A percentile compares a stretch with the other conserved stretches of the same genome.
These are phyloP conservation scores for Deilephila elpenor DNA, from an alignment of 2,888 invertebrate species.

Conservation along the genomic window DNA sequence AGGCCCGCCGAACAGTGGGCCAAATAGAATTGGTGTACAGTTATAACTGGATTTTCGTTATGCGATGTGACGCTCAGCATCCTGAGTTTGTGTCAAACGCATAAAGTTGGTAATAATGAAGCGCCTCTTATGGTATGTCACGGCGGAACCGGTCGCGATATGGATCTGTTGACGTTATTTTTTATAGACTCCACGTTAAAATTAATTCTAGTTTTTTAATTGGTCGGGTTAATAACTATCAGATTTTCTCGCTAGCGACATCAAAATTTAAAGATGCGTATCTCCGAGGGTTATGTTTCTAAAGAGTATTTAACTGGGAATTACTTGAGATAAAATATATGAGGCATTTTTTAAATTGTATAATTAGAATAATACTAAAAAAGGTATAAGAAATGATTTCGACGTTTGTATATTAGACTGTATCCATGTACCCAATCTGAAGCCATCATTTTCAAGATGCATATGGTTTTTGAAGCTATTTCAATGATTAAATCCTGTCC, in stretches of 20 bases:
- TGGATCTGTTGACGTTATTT: background rate
- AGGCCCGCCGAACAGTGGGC: background rate
- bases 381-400: no score
- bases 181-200: conserved; percentile 3
- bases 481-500: no score
- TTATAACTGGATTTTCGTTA: background rate
- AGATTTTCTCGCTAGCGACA: background rate
- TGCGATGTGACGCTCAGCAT: background rate
- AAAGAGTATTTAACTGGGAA: no score
- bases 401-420: no score
- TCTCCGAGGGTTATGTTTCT: no score
- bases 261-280: no score
- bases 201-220: conserved; percentile 13
- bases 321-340: no score
- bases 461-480: no score
- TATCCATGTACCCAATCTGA: no score
- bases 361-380: no score
- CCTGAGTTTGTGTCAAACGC: conserved; percentile 3
- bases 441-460: no score
- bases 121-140: conserved; percentile 8
- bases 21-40: background rate
- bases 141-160: conserved; percentile 10
- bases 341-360: no score
- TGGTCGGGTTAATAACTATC: background rate
- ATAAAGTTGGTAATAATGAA: background rate